Evolutionary conservation across 2,113 vertebrate genomes (phyloP).

Genomic region (Cynocephalus volans): DNA sequence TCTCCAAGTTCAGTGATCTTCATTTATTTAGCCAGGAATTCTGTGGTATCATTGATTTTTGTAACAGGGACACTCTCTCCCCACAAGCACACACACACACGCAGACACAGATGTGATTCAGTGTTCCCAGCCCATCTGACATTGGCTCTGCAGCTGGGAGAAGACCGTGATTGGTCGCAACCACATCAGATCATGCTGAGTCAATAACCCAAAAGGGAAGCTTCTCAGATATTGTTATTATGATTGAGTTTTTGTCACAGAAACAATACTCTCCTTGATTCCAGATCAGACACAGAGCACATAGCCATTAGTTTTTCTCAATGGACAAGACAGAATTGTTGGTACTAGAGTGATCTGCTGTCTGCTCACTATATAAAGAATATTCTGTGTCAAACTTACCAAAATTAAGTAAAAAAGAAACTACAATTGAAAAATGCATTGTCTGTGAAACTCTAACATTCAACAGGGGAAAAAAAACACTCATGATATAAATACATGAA

Average conservation of each 20-base stretch:
- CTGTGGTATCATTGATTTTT: neutral
- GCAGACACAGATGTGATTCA: neutral
- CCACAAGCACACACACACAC: neutral
- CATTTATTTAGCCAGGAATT: neutral
- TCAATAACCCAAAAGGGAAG: neutral
- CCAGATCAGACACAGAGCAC: neutral
- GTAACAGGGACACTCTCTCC: neutral
- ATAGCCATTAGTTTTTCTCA: slow-evolving; percentile 19
- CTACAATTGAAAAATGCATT: neutral
- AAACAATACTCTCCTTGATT: neutral
- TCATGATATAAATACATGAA: neutral
- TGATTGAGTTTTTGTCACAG: slow-evolving; percentile 17
- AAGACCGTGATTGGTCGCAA: neutral
- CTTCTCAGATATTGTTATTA: neutral
- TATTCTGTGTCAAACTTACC: neutral
- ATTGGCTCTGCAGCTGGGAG: neutral
- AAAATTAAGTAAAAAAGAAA: neutral
- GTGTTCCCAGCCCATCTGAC: neutral
- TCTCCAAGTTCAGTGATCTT: neutral
- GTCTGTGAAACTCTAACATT: neutral
- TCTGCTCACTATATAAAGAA: neutral
- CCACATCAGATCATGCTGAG: neutral
- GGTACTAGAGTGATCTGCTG: neutral
- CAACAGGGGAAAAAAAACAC: neutral
- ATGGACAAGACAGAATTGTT: neutral